phyloP scores from a whole-genome alignment of 1,140 invertebrate genomes.

The Steinernema khuongi region DNA sequence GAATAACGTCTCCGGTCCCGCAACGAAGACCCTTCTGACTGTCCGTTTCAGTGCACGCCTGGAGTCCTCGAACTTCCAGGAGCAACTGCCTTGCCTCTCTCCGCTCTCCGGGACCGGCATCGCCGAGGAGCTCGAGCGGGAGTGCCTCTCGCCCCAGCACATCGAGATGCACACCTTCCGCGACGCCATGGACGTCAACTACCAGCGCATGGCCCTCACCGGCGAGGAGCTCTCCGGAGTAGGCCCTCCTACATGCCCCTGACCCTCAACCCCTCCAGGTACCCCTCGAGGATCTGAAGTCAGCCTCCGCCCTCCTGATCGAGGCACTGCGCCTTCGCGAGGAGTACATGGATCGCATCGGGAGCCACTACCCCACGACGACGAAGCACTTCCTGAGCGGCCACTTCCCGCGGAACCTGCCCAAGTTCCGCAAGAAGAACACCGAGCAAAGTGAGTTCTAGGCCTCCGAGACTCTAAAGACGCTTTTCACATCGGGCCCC shows the following conservation, averaged over 20 bases:
- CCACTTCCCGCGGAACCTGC: slow-evolving; percentile 52
- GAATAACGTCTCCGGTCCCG: background rate
- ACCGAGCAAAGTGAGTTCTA: slow-evolving; percentile 53
- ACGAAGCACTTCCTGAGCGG: slow-evolving; percentile 49
- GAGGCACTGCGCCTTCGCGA: slow-evolving; percentile 48
- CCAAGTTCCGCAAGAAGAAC: slow-evolving; percentile 54
- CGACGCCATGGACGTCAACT: slow-evolving; percentile 58
- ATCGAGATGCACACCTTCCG: slow-evolving; percentile 55
- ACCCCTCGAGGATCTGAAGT: slow-evolving; percentile 53
- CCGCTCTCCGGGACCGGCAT: slow-evolving; percentile 20
- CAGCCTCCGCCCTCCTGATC: slow-evolving; percentile 44
- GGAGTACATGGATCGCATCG: slow-evolving; percentile 57
- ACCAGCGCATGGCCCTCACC: slow-evolving; percentile 58
- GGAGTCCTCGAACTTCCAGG: slow-evolving; percentile 23
- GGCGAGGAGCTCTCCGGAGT: slow-evolving; percentile 57
- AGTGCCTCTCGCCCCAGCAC: slow-evolving; percentile 43
- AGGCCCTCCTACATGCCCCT: slow-evolving; percentile 19
- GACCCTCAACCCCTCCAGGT: slow-evolving; percentile 36
- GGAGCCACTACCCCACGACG: slow-evolving; percentile 49
- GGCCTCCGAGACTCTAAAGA: too few species aligned
- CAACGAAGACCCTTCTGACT: background rate
- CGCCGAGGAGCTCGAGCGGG: slow-evolving; percentile 22
- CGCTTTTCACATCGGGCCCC: too few species aligned
- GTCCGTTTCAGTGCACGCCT: slow-evolving; percentile 22
- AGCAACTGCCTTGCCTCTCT: slow-evolving; percentile 8